Evolutionary conservation across 2,113 vertebrate genomes (phyloP), one percentile per base, ranked within the genome.

Genomic region (Notarius quadriscutis): DNA sequence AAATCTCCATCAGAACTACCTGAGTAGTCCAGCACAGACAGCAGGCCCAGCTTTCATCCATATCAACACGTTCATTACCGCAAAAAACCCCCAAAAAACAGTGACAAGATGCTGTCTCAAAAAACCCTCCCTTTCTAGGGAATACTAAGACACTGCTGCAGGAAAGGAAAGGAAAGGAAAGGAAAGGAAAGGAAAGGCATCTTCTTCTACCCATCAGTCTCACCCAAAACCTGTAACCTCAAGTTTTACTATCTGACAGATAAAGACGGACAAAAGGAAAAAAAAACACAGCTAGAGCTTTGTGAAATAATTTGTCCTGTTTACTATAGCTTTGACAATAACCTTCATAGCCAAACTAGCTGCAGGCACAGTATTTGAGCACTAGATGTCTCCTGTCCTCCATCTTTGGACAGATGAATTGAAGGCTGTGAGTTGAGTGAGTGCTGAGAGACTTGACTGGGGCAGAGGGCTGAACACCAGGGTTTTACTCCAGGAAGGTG

Each of bases 341-440:
- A 27, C 75, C 48, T 67, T 83, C 25, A 71, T 20, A 14, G 51
- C 15, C 18, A 41, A n/a, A 50, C 55, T 22, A 22, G 17, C 57
- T 94, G 93, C 84, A 91, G 88, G 91, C 77, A 78, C 67, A 87
- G 27, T 63, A 4, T 4, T n/a, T 83, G 91, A 90, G 92, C 95
- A 95, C 93, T 88, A 92, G 95, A 91, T 90, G 95, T 93, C 95
- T 93, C 95, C 94, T 92, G 78, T 88, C 88, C 91, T 93, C 94
- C 91, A 94, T 78, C 48, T n/a, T 22, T 89, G 62, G 88, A 71
- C 58, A 34, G 55, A 41, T 9, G 20, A 77, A 57, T 2, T 20
- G 20, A 58, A 60, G 51, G 15, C 14, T 71, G 30, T 20, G 60
- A 53, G 27, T 25, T 20, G 60, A 53, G 27, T 25, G 88, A 87